phyloP scores from a whole-genome alignment of 2,113 vertebrate species.

The Oenanthe melanoleuca region DNA sequence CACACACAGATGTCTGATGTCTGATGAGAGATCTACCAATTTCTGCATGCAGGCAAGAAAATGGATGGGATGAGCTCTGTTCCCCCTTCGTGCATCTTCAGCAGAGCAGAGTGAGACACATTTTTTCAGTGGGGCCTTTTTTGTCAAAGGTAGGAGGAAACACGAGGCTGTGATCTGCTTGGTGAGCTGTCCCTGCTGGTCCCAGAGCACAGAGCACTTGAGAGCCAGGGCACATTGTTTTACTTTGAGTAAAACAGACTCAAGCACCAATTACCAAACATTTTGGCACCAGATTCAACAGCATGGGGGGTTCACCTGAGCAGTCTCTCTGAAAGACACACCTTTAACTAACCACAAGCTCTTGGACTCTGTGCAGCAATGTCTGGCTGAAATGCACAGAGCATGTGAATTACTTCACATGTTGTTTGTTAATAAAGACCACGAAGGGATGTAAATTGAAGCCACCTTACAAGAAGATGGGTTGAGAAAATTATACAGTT shows the following conservation, averaged over 20 bases:
- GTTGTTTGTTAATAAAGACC: slow-evolving; percentile 60
- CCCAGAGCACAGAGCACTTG: not conserved
- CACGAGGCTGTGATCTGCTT: not conserved
- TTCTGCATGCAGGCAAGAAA: not conserved
- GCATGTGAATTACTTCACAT: not conserved
- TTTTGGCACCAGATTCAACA: not conserved
- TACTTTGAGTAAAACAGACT: not conserved
- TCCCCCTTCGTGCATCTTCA: not conserved
- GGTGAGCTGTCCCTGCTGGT: not conserved
- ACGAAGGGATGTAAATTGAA: slow-evolving; percentile 33
- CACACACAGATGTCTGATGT: not conserved
- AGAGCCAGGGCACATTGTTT: not conserved
- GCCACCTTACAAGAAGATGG: not conserved
- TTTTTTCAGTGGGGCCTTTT: not conserved
- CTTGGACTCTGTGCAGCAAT: not conserved
- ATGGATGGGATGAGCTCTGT: not conserved
- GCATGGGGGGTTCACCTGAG: not conserved
- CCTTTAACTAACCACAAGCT: not conserved
- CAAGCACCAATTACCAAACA: not conserved
- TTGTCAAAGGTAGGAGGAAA: not conserved
- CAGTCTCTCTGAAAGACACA: not conserved
- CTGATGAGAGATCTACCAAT: not conserved
- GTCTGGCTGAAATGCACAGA: not conserved
- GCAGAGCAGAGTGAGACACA: not conserved
- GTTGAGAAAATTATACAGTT: not conserved